These are phyloP conservation scores for Eudyptes chrysolophus DNA, from an alignment of 2,113 vertebrate genomes.

Conservation along the genomic window DNA sequence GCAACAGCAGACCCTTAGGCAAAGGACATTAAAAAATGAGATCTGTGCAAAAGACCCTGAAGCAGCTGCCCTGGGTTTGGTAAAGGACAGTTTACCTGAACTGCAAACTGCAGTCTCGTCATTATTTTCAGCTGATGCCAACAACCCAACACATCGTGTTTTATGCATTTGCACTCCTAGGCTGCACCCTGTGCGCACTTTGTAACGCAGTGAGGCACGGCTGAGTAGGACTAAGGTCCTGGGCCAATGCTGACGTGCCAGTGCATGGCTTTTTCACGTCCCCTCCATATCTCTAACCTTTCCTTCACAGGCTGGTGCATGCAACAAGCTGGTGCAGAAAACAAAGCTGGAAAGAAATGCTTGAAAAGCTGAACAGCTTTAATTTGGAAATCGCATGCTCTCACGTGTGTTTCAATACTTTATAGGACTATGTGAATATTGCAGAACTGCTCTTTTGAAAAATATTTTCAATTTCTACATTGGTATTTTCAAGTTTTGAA, in stretches of 20 bases:
- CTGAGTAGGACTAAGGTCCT: not conserved
- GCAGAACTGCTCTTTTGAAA: not conserved
- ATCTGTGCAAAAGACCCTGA: not conserved
- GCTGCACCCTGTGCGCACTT: accelerated
- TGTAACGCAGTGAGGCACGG: not conserved
- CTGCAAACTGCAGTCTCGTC: not conserved
- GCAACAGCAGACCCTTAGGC: not conserved
- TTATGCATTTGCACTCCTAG: not conserved
- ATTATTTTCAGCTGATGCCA: not conserved
- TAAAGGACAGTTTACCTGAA: not conserved
- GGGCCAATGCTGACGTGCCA: not conserved
- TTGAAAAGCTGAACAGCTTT: not conserved
- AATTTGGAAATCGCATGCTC: not conserved
- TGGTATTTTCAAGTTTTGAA: not conserved
- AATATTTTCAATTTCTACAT: not conserved
- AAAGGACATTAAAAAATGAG: not conserved
- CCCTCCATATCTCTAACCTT: not conserved
- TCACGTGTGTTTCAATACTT: not conserved
- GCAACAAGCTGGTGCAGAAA: not conserved
- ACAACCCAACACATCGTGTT: not conserved
- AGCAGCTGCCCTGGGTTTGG: not conserved
- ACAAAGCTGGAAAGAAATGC: not conserved
- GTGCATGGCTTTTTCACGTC: not conserved
- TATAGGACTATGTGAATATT: not conserved
- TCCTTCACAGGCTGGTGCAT: not conserved